phyloP scores from a whole-genome alignment of 2,113 vertebrate genomes.

The Epinephelus fuscoguttatus region DNA sequence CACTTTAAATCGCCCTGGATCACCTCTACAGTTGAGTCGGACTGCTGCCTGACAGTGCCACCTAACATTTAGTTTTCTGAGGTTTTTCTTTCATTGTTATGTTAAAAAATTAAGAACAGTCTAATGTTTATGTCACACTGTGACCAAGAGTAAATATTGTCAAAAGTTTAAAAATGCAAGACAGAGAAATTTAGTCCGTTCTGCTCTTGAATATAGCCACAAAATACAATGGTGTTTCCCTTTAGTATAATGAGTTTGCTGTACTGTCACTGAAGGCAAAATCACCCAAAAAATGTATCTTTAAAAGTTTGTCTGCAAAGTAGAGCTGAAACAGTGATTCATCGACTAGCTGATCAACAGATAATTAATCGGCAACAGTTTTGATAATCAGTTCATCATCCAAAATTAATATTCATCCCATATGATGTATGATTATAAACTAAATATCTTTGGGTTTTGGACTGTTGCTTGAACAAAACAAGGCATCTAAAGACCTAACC shows the following conservation, averaged over 20 bases:
- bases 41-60: background rate
- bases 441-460: background rate
- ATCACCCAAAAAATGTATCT: no score
- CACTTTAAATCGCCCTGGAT: background rate
- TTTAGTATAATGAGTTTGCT: background rate
- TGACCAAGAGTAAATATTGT: background rate
- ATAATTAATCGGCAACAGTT: background rate
- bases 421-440: background rate
- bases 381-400: background rate
- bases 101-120: no score
- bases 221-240: background rate
- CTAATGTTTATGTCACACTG: no score
- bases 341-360: background rate
- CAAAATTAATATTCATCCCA: no score
- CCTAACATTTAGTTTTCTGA: background rate
- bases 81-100: background rate
- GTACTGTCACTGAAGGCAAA: no score
- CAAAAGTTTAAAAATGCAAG: background rate
- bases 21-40: background rate
- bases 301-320: background rate
- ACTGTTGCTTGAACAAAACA: background rate
- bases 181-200: background rate
- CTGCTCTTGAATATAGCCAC: background rate
- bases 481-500: background rate
- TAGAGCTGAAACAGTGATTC: background rate